Evolutionary conservation across 2,797 vertebrate genomes (phyloP).

Genomic region (Tokudaia tokunoshimensis): DNA sequence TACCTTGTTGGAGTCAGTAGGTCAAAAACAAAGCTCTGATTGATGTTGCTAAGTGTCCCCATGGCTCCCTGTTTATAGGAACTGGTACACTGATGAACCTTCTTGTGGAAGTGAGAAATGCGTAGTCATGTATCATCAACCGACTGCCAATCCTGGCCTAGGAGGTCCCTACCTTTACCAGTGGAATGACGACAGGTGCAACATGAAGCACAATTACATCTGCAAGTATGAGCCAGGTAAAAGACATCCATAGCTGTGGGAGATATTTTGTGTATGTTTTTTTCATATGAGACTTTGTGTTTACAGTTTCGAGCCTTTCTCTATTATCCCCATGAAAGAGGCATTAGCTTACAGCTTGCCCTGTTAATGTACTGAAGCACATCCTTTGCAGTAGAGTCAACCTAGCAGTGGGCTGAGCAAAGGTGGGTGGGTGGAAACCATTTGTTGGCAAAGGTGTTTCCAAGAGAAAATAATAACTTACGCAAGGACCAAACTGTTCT

Average conservation of each 20-base stretch:
- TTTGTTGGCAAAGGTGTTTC: background rate
- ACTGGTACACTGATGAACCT: conserved; percentile 98
- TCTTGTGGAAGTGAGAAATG: conserved; percentile 98
- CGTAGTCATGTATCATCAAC: conserved; percentile 99
- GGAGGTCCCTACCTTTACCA: conserved; percentile 96
- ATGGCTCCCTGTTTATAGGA: conserved; percentile 87
- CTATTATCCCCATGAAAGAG: background rate
- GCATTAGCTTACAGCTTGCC: background rate
- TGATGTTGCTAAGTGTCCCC: background rate
- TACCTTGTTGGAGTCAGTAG: background rate
- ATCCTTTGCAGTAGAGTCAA: background rate
- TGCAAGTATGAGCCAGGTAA: conserved; percentile 96
- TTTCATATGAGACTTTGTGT: background rate
- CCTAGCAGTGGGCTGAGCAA: background rate
- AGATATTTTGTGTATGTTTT: background rate
- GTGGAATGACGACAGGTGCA: conserved; percentile 99
- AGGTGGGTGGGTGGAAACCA: background rate
- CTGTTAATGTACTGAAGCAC: background rate
- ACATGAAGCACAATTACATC: conserved; percentile 99
- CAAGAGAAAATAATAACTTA: conserved; percentile 28
- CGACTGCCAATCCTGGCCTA: conserved; percentile 93
- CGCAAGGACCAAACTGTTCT: background rate
- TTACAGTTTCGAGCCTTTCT: background rate
- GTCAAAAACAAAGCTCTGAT: background rate
- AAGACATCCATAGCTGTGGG: fast-evolving